Base-by-base conservation (phyloP, 2,888 invertebrate species). In the Sphaerophoria taeniata region DNA sequence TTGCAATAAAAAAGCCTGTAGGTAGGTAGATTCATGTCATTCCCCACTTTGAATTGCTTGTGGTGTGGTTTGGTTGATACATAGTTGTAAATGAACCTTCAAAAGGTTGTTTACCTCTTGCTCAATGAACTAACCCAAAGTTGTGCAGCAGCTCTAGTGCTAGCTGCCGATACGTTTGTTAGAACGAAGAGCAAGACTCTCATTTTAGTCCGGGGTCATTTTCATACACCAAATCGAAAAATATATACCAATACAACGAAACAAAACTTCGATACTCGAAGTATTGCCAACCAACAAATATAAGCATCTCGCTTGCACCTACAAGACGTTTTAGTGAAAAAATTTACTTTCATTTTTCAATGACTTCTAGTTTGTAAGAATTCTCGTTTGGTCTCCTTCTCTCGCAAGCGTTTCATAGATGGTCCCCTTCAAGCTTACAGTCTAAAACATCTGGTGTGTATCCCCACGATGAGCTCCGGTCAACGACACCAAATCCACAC, bases 311-410 rank as follows among this genome's bases (percentile, higher is more conserved):
- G 14, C 53, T 53, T 53, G 39, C 53, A 31, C 67, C 11, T 53
- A 76, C 14, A 76, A 45, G 70, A 31, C n/a, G n/a, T 63, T 16
- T 56, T 55, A 12, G 24, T 53, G 24, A 61, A 72, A 87, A 86
- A 77, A 90, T 89, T 88, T 90, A 92, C 92, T 92, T 92, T 92
- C 92, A 90, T 92, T 92, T 91, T 92, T 92, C 92, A 92, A 92
- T 92, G 92, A 91, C 92, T 90, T 89, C 88, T 88, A 90, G 88
- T 90, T 87, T 77, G 16, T 71, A 34, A 11, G 4, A 24, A 60
- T 70, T 65, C 79, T 3, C 33, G 14, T 47, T 33, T 47, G 43
- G 24, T 85, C 80, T n/a, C 58, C 55, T 73, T 33, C 45, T 14
- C 33, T 9, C 43, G 16, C n/a, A 43, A 36, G 33, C 7, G 7